Evolutionary conservation across 2,888 invertebrate species (phyloP).

Genomic region (Polylopha cassiicola): DNA sequence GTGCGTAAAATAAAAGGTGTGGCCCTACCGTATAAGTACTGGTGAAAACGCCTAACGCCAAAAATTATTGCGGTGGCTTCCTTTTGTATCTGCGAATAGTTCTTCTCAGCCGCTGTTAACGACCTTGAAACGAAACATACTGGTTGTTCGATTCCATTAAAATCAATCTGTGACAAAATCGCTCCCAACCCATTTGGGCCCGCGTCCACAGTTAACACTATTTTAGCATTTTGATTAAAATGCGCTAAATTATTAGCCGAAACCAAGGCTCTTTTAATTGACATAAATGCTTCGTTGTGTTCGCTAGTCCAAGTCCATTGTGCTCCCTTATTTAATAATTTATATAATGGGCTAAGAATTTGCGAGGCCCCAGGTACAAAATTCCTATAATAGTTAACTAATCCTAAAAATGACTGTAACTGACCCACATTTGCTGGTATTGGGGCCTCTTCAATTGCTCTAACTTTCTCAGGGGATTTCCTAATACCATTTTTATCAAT

Average conservation of each 20-base stretch:
- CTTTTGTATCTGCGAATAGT: not conserved
- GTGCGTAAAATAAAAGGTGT: not conserved
- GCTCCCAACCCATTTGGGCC: conserved; percentile 18
- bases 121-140: too few species aligned
- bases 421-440: not conserved
- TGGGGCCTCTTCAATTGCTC: conserved; percentile 7
- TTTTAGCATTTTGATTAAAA: not conserved
- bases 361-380: not conserved
- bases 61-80: not conserved
- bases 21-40: not conserved
- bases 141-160: conserved; percentile 12
- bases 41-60: not conserved
- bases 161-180: conserved; percentile 17
- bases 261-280: conserved; percentile 16
- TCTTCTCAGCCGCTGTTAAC: too few species aligned
- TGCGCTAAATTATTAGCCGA: conserved; percentile 11
- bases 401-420: too few species aligned
- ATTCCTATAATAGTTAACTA: conserved; percentile 2
- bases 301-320: not conserved
- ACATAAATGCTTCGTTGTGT: not conserved
- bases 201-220: conserved; percentile 22
- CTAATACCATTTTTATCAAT: conserved; percentile 21
- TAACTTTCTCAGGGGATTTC: conserved; percentile 20
- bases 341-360: conserved; percentile 1
- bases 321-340: not conserved